These are phyloP conservation scores for Drosophila peninsularis DNA, from an alignment of 2,888 invertebrate species.

Conservation along the genomic window DNA sequence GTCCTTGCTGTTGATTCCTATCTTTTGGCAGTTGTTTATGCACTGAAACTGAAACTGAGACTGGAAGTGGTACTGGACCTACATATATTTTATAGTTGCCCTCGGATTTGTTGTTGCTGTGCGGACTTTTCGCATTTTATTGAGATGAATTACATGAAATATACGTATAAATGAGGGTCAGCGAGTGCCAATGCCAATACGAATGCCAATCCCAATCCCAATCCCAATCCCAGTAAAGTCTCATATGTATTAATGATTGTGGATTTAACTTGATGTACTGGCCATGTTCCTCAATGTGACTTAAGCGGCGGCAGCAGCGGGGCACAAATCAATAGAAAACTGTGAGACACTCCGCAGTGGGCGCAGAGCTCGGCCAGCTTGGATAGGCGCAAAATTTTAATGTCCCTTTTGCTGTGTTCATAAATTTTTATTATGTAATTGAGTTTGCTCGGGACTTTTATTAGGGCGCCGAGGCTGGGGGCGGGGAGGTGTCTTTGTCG, in stretches of 20 bases:
- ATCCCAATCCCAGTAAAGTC: slow-evolving; percentile 12
- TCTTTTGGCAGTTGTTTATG: slow-evolving; percentile 64
- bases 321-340: slow-evolving; percentile 35
- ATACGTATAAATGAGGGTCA: slow-evolving; percentile 74
- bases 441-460: slow-evolving; percentile 56
- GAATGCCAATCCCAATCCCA: slow-evolving; percentile 4
- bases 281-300: slow-evolving; percentile 65
- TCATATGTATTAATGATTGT: slow-evolving; percentile 74
- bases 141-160: slow-evolving; percentile 74
- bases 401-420: slow-evolving; percentile 66
- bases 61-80: slow-evolving; percentile 25
- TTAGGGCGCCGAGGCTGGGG: slow-evolving; percentile 12
- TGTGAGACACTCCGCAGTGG: slow-evolving; percentile 23
- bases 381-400: slow-evolving; percentile 60
- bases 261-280: slow-evolving; percentile 71
- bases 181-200: slow-evolving; percentile 18
- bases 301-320: slow-evolving; percentile 33
- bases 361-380: slow-evolving; percentile 9
- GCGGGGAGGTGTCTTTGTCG: slow-evolving; percentile 35
- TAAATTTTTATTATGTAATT: slow-evolving; percentile 80
- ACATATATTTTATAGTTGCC: slow-evolving; percentile 71
- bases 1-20: slow-evolving; percentile 40
- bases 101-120: slow-evolving; percentile 49
- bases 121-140: slow-evolving; percentile 69
- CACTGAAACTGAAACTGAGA: slow-evolving; percentile 36